These are phyloP conservation scores for Campoletis raptor DNA, from an alignment of 2,888 invertebrate genomes.

Conservation along the genomic window DNA sequence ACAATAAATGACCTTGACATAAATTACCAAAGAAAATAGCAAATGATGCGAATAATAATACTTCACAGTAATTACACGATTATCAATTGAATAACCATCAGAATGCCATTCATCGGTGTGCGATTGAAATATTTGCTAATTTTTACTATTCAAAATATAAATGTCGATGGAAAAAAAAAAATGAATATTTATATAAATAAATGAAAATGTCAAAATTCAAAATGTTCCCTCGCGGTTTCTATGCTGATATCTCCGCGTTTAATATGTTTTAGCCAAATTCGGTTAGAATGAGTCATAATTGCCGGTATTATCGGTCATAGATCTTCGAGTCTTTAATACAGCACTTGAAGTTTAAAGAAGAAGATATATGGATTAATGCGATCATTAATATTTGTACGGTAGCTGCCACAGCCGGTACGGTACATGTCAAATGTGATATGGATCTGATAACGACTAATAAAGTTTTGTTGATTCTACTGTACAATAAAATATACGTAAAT, in stretches of 20 bases:
- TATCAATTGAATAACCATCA: neutral
- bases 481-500: too few relatives aligned
- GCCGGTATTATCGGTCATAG: neutral
- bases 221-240: too few relatives aligned
- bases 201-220: too few relatives aligned
- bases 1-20: constrained; percentile 52
- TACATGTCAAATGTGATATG: constrained; percentile 62
- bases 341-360: neutral
- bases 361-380: neutral
- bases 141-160: neutral
- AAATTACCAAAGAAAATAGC: neutral
- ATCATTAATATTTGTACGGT: constrained; percentile 48
- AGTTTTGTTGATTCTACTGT: constrained; percentile 2
- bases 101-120: neutral
- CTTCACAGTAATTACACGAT: too few relatives aligned
- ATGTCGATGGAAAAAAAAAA: too few relatives aligned
- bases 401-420: constrained; percentile 56
- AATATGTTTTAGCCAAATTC: neutral
- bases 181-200: too few relatives aligned
- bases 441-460: constrained; percentile 64
- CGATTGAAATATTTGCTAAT: neutral
- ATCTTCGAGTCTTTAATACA: neutral
- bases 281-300: neutral
- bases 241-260: neutral
- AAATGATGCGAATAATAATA: neutral